phyloP scores from a whole-genome alignment of 2,888 invertebrate genomes.

The Tiliacea aurago region DNA sequence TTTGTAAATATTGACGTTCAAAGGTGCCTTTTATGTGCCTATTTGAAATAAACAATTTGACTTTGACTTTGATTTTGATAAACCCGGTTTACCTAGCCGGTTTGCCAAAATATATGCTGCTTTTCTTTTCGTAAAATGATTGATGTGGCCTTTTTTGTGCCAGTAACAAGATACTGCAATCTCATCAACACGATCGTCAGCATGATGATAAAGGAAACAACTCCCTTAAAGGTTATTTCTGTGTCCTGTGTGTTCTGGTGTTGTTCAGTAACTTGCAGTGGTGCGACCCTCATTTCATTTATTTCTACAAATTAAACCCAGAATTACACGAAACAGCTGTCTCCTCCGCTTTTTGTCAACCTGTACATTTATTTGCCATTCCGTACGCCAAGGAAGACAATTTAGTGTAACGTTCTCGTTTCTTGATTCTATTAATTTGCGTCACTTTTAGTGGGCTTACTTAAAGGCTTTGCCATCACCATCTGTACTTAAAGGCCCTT shows the following conservation, averaged over 20 bases:
- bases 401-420: constrained; percentile 22
- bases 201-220: not conserved
- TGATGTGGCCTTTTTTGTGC: not conserved
- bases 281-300: not conserved
- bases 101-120: not conserved
- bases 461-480: constrained; percentile 14
- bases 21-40: too few species aligned
- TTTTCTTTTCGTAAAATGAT: not conserved
- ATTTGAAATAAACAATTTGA: too few species aligned
- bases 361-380: constrained; percentile 22
- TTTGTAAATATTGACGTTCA: too few species aligned
- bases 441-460: constrained; percentile 19
- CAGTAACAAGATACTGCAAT: not conserved
- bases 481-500: constrained; percentile 11
- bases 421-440: constrained; percentile 35
- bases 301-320: not conserved
- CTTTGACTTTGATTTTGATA: too few species aligned
- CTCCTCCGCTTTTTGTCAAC: not conserved
- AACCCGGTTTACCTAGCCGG: not conserved
- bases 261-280: not conserved
- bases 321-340: not conserved
- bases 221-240: not conserved
- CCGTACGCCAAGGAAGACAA: not conserved
- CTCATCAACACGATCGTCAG: not conserved
- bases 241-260: not conserved